These are phyloP conservation scores for Clarias magur DNA, from an alignment of 2,113 vertebrate species.

Conservation along the genomic window DNA sequence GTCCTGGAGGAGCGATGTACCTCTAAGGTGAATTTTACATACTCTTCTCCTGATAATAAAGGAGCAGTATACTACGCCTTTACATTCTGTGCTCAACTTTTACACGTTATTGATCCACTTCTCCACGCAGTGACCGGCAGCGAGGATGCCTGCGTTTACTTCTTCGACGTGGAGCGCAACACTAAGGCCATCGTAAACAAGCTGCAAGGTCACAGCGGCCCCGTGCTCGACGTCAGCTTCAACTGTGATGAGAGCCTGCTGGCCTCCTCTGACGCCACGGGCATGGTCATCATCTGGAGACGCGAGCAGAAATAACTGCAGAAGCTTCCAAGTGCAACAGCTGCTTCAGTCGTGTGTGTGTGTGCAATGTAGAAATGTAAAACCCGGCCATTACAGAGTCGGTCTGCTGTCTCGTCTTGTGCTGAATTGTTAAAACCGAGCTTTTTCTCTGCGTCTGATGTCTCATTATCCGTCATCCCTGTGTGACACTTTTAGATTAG, in stretches of 20 bases:
- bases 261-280: slow-evolving; percentile 87
- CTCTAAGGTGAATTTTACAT: not conserved
- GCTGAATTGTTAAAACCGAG: not conserved
- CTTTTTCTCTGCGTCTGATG: slow-evolving; percentile 4
- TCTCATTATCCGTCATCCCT: slow-evolving; percentile 18
- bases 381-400: not conserved
- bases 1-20: not conserved
- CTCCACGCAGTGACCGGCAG: slow-evolving; percentile 83
- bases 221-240: slow-evolving; percentile 91
- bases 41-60: not conserved
- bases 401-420: slow-evolving; percentile 10
- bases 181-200: slow-evolving; percentile 93
- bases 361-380: slow-evolving; percentile 39
- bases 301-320: slow-evolving; percentile 84
- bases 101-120: not conserved
- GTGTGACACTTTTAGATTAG: slow-evolving; percentile 29
- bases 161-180: slow-evolving; percentile 90
- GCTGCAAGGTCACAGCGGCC: slow-evolving; percentile 87
- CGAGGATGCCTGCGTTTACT: slow-evolving; percentile 90
- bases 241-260: slow-evolving; percentile 95
- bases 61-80: not conserved
- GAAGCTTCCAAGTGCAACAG: slow-evolving; percentile 50
- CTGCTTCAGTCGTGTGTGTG: slow-evolving; percentile 18
- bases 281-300: slow-evolving; percentile 95
- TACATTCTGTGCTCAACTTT: not conserved